phyloP scores from a whole-genome alignment of 2,888 invertebrate genomes.

The Luperina testacea region DNA sequence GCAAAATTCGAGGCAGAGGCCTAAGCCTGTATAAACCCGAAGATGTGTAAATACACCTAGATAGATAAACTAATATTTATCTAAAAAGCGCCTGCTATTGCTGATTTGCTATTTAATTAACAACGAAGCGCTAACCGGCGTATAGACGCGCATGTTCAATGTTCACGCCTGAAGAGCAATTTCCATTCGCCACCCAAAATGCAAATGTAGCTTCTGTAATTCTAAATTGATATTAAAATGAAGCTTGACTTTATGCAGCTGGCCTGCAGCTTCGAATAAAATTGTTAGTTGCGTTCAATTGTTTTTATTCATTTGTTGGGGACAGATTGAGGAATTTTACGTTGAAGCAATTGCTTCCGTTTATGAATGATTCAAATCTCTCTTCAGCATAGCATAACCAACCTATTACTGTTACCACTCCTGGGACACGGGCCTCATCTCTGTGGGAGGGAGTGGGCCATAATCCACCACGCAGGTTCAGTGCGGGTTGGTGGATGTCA shows the following conservation, averaged over 20 bases:
- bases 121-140: conserved; percentile 22
- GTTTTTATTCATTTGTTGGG: conserved; percentile 6
- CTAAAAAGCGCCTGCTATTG: background rate
- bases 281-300: conserved; percentile 23
- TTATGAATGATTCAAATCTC: conserved; percentile 9
- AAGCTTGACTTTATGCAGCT: conserved; percentile 48
- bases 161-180: conserved; percentile 43
- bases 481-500: background rate
- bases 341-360: background rate
- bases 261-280: conserved; percentile 44
- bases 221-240: conserved; percentile 65
- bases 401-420: too few relatives aligned
- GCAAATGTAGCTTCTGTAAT: conserved; percentile 56
- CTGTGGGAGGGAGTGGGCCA: background rate
- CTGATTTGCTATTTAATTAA: conserved; percentile 40
- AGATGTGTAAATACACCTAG: background rate
- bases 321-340: conserved; percentile 10
- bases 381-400: too few relatives aligned
- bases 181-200: conserved; percentile 56
- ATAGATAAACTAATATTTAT: background rate
- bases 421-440: background rate
- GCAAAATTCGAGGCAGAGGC: too few relatives aligned
- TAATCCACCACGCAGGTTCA: background rate
- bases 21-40: background rate
- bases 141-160: conserved; percentile 5